phyloP scores from a whole-genome alignment of 2,113 vertebrate genomes.

The Crotophaga sulcirostris region DNA sequence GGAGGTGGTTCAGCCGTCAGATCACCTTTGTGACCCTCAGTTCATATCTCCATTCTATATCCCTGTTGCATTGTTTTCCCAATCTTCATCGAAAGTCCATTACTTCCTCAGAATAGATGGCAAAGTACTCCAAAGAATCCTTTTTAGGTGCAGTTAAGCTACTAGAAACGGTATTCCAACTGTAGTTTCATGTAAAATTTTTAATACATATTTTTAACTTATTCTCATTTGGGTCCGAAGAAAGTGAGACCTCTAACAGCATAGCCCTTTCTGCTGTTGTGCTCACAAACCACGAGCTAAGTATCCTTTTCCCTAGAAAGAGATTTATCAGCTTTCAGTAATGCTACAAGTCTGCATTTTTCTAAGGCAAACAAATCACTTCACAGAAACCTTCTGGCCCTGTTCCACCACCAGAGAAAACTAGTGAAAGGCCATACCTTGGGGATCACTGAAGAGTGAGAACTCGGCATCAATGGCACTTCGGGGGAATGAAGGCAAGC shows the following conservation, averaged over 20 bases:
- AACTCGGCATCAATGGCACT: constrained; percentile 97
- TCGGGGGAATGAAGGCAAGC: constrained; percentile 93
- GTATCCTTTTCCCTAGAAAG: not conserved
- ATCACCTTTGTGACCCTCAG: no score
- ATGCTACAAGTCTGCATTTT: not conserved
- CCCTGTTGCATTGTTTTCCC: not conserved
- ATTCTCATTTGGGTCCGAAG: not conserved
- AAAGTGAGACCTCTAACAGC: not conserved
- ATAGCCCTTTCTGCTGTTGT: not conserved
- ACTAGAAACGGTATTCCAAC: not conserved
- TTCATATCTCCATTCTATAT: not conserved
- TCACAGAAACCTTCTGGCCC: not conserved
- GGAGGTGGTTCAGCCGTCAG: no score
- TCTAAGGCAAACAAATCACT: not conserved
- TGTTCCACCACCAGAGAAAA: not conserved
- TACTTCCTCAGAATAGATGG: not conserved
- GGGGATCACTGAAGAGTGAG: constrained; percentile 92
- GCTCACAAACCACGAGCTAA: not conserved
- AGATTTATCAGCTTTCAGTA: not conserved
- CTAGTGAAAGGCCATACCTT: constrained; percentile 74
- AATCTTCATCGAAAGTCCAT: not conserved
- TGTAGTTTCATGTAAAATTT: not conserved
- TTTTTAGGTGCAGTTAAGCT: not conserved
- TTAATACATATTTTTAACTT: not conserved
- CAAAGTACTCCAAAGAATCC: not conserved